phyloP scores from a whole-genome alignment of 2,113 vertebrate genomes.

The Chloroceryle aenea region DNA sequence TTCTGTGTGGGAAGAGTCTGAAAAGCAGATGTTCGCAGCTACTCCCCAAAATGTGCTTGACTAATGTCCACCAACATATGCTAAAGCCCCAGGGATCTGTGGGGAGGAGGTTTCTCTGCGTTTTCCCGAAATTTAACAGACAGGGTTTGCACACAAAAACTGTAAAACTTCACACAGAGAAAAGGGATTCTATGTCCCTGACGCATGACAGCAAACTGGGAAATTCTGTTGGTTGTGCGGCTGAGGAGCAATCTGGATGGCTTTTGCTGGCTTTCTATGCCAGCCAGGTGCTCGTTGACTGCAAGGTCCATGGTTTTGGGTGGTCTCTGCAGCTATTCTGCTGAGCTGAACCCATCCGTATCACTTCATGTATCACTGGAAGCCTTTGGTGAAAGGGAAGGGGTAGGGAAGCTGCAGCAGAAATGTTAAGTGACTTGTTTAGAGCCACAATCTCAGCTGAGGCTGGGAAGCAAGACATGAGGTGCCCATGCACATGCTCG shows the following conservation, averaged over 20 bases:
- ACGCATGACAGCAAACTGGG: background rate
- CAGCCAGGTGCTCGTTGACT: background rate
- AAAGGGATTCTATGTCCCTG: background rate
- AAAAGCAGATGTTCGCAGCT: conserved; percentile 27
- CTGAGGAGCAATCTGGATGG: background rate
- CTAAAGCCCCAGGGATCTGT: background rate
- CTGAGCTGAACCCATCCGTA: rapidly evolving
- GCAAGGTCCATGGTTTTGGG: rapidly evolving
- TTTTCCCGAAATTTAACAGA: background rate
- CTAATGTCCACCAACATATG: background rate
- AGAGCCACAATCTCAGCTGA: background rate
- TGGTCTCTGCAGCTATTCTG: background rate
- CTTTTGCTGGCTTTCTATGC: background rate
- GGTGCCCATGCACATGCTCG: rapidly evolving
- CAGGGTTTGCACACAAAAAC: background rate
- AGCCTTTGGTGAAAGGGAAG: background rate
- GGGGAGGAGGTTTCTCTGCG: background rate
- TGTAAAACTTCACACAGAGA: rapidly evolving
- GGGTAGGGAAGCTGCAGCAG: background rate
- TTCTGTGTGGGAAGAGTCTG: background rate
- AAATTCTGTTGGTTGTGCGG: background rate
- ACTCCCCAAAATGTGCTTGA: conserved; percentile 12
- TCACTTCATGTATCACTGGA: background rate
- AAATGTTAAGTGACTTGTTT: background rate
- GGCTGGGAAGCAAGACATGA: background rate